Evolutionary conservation across 2,797 vertebrate species (phyloP).

Genomic region (Epinephelus malabaricus): DNA sequence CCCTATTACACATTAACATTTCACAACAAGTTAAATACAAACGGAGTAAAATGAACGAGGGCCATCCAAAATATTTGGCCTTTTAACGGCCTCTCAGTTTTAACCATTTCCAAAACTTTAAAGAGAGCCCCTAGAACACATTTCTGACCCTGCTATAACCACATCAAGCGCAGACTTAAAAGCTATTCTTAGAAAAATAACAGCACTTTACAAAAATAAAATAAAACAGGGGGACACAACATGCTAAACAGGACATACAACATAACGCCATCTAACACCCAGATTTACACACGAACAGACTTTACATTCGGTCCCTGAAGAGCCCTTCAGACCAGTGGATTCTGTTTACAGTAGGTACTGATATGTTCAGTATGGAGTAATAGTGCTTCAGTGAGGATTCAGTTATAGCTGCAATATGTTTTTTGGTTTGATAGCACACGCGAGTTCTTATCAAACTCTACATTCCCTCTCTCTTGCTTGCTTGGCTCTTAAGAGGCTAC

Average conservation of each 20-base stretch:
- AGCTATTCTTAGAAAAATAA: neutral
- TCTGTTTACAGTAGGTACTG: neutral
- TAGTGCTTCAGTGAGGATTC: conserved; percentile 10
- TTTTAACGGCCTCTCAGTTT: neutral
- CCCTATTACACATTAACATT: neutral
- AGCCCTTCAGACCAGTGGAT: conserved; percentile 17
- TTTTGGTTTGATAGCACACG: conserved; percentile 58
- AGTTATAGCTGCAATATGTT: conserved; percentile 25
- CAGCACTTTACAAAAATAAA: neutral
- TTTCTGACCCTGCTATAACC: neutral
- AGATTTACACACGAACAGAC: neutral
- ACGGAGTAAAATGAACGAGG: neutral
- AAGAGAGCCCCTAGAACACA: neutral
- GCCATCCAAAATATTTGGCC: neutral
- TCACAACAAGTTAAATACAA: neutral
- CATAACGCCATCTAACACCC: neutral
- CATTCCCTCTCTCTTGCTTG: conserved; percentile 30
- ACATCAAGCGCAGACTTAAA: neutral
- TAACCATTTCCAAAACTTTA: neutral
- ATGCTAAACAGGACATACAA: conserved; percentile 20
- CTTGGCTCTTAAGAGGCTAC: conserved; percentile 38
- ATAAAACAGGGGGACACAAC: conserved; percentile 42
- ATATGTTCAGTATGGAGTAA: neutral
- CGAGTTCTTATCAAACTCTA: conserved; percentile 46
- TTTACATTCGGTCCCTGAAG: conserved; percentile 14